Evolutionary conservation across 2,113 vertebrate species (phyloP).

Genomic region (Ceyx melanurus): DNA sequence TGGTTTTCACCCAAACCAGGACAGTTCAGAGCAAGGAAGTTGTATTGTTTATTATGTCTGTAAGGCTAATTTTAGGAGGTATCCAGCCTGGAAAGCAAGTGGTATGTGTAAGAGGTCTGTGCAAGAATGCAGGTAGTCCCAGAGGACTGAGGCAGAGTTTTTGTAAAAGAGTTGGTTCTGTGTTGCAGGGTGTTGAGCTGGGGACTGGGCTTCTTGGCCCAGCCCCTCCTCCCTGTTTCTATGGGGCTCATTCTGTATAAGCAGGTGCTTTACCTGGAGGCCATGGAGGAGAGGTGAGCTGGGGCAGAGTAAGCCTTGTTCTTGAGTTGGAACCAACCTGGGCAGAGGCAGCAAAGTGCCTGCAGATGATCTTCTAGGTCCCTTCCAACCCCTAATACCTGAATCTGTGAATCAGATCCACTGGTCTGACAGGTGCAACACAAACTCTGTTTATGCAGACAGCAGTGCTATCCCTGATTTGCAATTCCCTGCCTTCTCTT

Average conservation of each 20-base stretch:
- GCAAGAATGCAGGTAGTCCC: not conserved
- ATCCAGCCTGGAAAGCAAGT: not conserved
- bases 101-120: fast-evolving
- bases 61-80: not conserved
- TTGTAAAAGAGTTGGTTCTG: not conserved
- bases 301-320: not conserved
- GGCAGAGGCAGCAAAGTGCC: not conserved
- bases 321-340: fast-evolving
- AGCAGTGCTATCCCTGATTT: not conserved
- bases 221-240: not conserved
- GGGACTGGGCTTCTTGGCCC: not conserved
- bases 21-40: not conserved
- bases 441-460: fast-evolving
- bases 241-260: not conserved
- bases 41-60: not conserved
- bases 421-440: not conserved
- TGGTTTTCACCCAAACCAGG: too few species aligned
- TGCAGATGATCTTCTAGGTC: not conserved
- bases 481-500: not conserved
- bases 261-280: not conserved
- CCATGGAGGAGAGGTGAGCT: not conserved
- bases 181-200: not conserved
- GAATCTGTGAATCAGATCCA: not conserved
- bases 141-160: not conserved
- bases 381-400: too few species aligned